Evolutionary conservation across 2,888 invertebrate species (phyloP), one percentile per base, ranked within the genome.

Genomic region (Antheraea yamamai): DNA sequence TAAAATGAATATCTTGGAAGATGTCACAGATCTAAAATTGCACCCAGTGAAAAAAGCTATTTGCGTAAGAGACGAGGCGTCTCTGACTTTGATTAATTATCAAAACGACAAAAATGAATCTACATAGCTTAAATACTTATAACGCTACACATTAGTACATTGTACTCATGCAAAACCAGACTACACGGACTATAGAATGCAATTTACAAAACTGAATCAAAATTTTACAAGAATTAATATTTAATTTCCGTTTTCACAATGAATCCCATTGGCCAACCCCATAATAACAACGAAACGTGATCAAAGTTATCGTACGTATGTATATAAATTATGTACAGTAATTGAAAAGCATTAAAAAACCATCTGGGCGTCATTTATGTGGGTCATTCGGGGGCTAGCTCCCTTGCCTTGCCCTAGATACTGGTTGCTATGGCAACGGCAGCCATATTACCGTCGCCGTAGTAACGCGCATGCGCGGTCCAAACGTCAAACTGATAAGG

Each of bases 361-460:
- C 55, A 55, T 58, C 52, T 55, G 64, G 64, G 64, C 30, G 64
- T 66, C 4, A 16, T 14, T 51, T 73, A 75, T 72, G 66, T 76
- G 68, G 76, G 76, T 77, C 75, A 75, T 51, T 76, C 74, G 78
- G 30, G 81, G 79, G 83, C 61, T 70, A 70, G 23, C 72, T 7
- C 64, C 72, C 66, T 75, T 52, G 70, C 47, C 30, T 30, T 61
- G 70, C 14, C 72, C 80, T 90, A 89, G 89, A 89, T 84, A 89
- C 90, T 87, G 86, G 89, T 91, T 76, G 77, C 85, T 86, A 89
- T 88, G 86, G 84, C 79, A 77, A 92, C 91, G 76, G 80, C 87
- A 89, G 90, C 89, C 79, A 74, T 74, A 18, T 73, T 75, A 85
- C 85, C 83, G 89, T 89, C 76, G 78, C 82, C 86, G 89, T 88